Evolutionary conservation across 2,888 invertebrate species (phyloP).

Genomic region (Tenthredo mesomela): DNA sequence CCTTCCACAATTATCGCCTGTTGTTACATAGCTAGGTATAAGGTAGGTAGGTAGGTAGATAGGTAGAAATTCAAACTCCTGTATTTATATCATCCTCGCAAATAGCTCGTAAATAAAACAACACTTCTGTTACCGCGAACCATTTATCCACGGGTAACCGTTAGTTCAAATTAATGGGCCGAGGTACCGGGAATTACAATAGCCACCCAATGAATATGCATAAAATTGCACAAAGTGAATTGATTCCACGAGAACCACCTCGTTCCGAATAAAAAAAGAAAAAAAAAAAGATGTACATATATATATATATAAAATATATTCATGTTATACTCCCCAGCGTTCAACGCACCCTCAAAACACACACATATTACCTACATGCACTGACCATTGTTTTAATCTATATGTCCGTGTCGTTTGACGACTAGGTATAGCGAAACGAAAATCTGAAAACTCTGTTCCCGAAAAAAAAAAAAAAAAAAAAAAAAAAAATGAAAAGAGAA

Average conservation of each 20-base stretch:
- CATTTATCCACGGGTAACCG: constrained; percentile 51
- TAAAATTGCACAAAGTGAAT: constrained; percentile 74
- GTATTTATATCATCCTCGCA: constrained; percentile 24
- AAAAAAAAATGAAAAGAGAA: neutral
- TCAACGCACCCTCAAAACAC: neutral
- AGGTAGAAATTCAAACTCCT: neutral
- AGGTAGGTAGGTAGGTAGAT: too few relatives aligned
- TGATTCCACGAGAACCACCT: constrained; percentile 58
- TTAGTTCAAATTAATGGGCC: constrained; percentile 71
- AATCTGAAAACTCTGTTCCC: neutral
- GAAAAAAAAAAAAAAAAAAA: neutral
- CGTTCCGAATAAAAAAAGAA: neutral
- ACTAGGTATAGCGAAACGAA: neutral
- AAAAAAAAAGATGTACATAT: too few relatives aligned
- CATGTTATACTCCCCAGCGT: neutral
- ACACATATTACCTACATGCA: neutral
- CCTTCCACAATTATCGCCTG: neutral
- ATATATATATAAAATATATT: neutral
- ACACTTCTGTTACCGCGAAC: constrained; percentile 51
- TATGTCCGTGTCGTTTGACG: neutral
- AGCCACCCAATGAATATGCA: constrained; percentile 72
- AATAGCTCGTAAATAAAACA: constrained; percentile 52
- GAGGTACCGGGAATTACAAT: constrained; percentile 51
- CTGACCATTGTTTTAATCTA: neutral
- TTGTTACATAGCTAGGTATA: neutral